phyloP scores from a whole-genome alignment of 2,113 vertebrate species.

The Mobula hypostoma region DNA sequence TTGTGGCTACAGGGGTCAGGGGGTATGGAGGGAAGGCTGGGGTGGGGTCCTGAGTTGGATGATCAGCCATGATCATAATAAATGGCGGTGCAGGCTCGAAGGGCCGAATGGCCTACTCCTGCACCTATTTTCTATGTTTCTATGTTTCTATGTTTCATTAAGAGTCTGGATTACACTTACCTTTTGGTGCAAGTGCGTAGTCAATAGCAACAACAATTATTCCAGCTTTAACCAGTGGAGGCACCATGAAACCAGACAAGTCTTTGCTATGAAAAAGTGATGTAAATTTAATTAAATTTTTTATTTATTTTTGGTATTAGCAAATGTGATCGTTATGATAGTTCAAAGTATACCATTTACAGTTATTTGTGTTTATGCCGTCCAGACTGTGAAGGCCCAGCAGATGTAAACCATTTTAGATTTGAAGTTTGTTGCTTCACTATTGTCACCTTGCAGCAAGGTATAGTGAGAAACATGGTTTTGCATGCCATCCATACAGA shows the following conservation, averaged over 20 bases:
- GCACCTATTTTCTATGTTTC: no score
- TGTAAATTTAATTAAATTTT: background rate
- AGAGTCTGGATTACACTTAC: conserved; percentile 48
- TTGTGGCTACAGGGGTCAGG: no score
- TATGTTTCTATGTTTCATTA: no score
- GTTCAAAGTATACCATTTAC: background rate
- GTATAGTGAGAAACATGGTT: no score
- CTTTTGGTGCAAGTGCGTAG: conserved; percentile 78
- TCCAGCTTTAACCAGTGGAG: conserved; percentile 60
- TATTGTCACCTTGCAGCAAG: no score
- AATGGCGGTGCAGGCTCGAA: no score
- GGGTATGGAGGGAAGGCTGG: no score
- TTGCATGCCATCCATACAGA: no score
- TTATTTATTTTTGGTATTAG: background rate
- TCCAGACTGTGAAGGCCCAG: background rate
- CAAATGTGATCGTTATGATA: background rate
- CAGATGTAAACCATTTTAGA: background rate
- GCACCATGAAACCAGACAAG: conserved; percentile 74
- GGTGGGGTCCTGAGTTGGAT: no score
- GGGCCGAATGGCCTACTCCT: no score
- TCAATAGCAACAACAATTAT: conserved; percentile 67
- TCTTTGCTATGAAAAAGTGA: conserved; percentile 66
- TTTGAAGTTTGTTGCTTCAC: background rate
- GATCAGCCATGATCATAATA: no score
- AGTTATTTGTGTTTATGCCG: background rate